Percentiles rank a stretch among this genome's conserved stretches.
Evolutionary conservation across 2,888 invertebrate genomes (phyloP).

Genomic region (Lasioglossum morio): DNA sequence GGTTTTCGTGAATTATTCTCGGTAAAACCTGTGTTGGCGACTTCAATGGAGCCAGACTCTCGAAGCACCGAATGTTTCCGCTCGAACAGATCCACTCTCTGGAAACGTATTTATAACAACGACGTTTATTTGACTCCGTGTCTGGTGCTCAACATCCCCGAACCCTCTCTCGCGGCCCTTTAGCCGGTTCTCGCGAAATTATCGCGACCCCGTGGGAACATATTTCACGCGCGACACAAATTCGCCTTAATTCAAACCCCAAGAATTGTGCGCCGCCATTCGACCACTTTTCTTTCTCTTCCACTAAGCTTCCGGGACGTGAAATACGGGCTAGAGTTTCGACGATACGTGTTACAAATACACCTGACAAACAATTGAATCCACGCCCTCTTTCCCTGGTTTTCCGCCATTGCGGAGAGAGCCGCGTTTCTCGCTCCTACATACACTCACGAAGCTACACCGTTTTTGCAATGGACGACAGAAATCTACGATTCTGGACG

Average conservation of each 20-base stretch:
- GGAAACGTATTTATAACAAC: conserved; percentile 7
- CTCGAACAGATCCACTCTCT: neutral
- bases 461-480: neutral
- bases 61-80: neutral
- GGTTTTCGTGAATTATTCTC: neutral
- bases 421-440: neutral
- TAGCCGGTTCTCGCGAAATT: neutral
- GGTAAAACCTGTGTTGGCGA: neutral
- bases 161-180: neutral
- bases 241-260: conserved; percentile 1
- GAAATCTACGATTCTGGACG: neutral
- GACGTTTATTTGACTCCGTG: conserved; percentile 22
- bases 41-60: neutral
- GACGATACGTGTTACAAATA: conserved; percentile 5
- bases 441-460: neutral
- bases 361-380: conserved; percentile 6
- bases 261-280: neutral
- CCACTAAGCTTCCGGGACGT: neutral
- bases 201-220: neutral
- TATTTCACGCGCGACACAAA: conserved; percentile 4
- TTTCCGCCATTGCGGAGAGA: neutral
- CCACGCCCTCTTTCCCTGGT: neutral
- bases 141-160: neutral
- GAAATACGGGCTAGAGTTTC: neutral
- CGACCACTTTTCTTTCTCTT: neutral